Evolutionary conservation across 2,797 vertebrate genomes (phyloP).

Genomic region (Morus bassanus): DNA sequence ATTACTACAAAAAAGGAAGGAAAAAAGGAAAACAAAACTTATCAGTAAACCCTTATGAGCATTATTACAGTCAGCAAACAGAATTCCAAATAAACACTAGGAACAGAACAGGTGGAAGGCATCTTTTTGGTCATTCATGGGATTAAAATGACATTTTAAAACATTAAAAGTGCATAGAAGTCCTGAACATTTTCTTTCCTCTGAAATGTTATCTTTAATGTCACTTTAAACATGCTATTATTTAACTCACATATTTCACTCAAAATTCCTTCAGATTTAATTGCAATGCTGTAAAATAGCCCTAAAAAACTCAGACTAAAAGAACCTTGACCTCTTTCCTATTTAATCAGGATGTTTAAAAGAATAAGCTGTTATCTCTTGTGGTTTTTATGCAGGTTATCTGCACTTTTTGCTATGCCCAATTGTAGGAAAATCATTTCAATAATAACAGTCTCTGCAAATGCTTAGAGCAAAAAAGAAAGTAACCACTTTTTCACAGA

Average conservation of each 20-base stretch:
- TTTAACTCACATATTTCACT: not conserved
- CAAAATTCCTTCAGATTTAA: not conserved
- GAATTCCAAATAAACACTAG: not conserved
- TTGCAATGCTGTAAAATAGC: not conserved
- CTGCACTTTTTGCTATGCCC: not conserved
- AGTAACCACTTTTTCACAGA: not conserved
- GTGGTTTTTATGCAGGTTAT: not conserved
- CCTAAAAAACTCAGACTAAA: not conserved
- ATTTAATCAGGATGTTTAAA: not conserved
- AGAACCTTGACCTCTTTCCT: not conserved
- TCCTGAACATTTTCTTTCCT: not conserved
- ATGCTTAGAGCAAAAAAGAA: not conserved
- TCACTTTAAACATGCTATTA: not conserved
- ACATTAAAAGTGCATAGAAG: not conserved
- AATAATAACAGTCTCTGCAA: not conserved
- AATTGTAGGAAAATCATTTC: not conserved
- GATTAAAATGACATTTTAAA: not conserved
- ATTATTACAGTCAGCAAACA: not conserved
- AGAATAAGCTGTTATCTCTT: not conserved
- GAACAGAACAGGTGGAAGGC: not conserved
- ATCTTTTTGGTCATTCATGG: not conserved
- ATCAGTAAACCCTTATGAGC: not conserved
- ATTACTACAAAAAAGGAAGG: not conserved
- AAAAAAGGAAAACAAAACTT: not conserved
- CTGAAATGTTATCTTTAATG: not conserved